These are phyloP conservation scores for Standfussiana lucernea DNA, from an alignment of 2,888 invertebrate genomes.

Conservation along the genomic window DNA sequence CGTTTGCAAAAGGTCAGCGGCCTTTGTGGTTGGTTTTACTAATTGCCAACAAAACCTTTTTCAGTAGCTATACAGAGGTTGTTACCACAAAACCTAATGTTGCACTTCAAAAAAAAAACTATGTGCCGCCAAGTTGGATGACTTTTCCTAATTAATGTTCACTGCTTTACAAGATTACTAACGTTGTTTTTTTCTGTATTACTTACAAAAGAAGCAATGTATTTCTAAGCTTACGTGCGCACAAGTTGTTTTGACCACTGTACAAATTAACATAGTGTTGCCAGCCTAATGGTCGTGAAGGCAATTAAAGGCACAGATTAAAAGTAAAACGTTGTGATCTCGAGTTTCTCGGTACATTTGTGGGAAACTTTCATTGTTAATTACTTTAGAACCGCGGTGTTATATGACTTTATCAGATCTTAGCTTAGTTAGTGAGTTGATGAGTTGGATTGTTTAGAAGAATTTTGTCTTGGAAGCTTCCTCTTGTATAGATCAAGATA, in stretches of 20 bases:
- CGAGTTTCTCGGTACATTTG: conserved; percentile 70
- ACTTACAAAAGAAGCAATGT: conserved; percentile 33
- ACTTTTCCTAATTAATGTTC: background rate
- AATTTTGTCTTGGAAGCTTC: conserved; percentile 44
- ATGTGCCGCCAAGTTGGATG: background rate
- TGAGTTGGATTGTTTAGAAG: conserved; percentile 59
- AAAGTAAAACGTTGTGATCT: conserved; percentile 71
- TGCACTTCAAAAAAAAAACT: conserved; percentile 20
- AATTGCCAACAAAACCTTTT: conserved; percentile 24
- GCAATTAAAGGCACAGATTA: conserved; percentile 70
- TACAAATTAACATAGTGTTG: conserved; percentile 56
- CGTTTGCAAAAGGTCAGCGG: background rate
- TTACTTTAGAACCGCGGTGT: conserved; percentile 63
- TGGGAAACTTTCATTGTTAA: conserved; percentile 74
- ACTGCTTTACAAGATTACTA: conserved; percentile 21
- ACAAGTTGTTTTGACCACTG: conserved; percentile 43
- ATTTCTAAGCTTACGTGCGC: conserved; percentile 15
- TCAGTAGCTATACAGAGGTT: conserved; percentile 21
- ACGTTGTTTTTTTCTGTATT: background rate
- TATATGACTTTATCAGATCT: conserved; percentile 65
- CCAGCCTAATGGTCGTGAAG: conserved; percentile 61
- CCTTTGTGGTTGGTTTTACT: background rate
- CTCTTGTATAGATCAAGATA: conserved; percentile 44
- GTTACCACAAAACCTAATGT: conserved; percentile 23
- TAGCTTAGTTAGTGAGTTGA: conserved; percentile 39